phyloP scores from a whole-genome alignment of 2,797 vertebrate species.

The Lutra lutra region DNA sequence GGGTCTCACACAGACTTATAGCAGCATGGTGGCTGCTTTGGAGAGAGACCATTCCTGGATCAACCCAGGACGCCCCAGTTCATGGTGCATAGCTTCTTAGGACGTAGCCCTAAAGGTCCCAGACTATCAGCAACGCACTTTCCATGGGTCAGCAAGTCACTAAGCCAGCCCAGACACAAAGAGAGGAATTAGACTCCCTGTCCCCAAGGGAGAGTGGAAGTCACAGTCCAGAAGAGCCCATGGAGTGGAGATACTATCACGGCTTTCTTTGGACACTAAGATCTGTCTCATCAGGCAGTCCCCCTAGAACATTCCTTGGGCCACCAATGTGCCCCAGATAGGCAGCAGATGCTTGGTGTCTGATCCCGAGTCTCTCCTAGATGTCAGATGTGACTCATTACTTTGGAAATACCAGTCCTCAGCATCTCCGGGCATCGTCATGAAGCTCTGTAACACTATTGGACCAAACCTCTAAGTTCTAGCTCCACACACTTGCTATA shows the following conservation, averaged over 20 bases:
- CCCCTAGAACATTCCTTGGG: background rate
- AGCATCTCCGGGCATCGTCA: background rate
- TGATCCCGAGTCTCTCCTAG: background rate
- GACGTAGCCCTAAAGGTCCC: no score
- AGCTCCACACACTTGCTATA: background rate
- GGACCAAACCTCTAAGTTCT: background rate
- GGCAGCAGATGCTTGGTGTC: background rate
- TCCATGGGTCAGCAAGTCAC: background rate
- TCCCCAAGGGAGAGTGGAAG: background rate
- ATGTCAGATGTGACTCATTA: background rate
- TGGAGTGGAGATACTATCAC: background rate
- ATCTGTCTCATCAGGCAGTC: background rate
- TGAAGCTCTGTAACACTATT: background rate
- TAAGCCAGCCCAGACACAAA: no score
- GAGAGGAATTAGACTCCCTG: fast-evolving
- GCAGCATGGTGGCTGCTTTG: background rate
- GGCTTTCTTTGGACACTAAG: background rate
- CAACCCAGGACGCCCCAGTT: background rate
- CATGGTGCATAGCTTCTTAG: background rate
- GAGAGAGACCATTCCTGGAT: background rate
- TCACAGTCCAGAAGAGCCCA: background rate
- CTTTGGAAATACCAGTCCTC: background rate
- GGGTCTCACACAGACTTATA: no score
- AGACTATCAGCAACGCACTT: background rate
- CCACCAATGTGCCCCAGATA: background rate